Evolutionary conservation across 2,888 invertebrate genomes (phyloP), one percentile per base, ranked within the genome.

Genomic region (Xanthostigma xanthostigma): DNA sequence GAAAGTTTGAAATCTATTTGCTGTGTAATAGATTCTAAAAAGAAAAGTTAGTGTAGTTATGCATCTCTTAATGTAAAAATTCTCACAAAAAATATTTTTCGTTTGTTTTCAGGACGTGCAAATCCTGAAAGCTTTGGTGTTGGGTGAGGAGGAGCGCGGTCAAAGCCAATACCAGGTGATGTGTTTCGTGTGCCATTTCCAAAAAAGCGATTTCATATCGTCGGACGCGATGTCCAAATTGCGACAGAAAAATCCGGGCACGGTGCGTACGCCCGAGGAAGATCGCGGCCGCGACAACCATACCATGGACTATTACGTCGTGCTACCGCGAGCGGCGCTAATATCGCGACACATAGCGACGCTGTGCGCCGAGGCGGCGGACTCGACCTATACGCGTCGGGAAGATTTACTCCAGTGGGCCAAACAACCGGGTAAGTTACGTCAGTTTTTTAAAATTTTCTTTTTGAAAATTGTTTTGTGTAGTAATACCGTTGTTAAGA

Each of bases 191-290:
- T 86, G 86, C 47, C 87, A 89, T 62, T 88, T 91, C 58, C 81
- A 84, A 48, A 91, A 90, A 69, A 87, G 89, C 56, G 92, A 93
- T 61, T 95, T 94, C 64, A 94, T 95, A 61, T 90, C 94, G 4
- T 87, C 94, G 4, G 95, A 95, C 69, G 94, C 94, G 13, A 94
- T 95, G 91, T 87, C 93, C 37, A 95, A 95, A 66, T 69, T 95
- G 45, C 76, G 94, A 64, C 94, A 95, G 75, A 87, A 66, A 51
- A 69, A 68, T 56, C 66, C 67, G 10, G 64, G 66, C 47, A 63
- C 65, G 13, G 81, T 93, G 39, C 75, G 95, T 35, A 80, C 83
- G 1, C 91, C 94, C 0, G 95, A 95, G 63, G 92, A 93, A 59
- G 91, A 93, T 60, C 78, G 81, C 54, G 91, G 90, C 4, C 80